Evolutionary conservation across 1,140 invertebrate species (phyloP).

Genomic region (Linepithema humile): DNA sequence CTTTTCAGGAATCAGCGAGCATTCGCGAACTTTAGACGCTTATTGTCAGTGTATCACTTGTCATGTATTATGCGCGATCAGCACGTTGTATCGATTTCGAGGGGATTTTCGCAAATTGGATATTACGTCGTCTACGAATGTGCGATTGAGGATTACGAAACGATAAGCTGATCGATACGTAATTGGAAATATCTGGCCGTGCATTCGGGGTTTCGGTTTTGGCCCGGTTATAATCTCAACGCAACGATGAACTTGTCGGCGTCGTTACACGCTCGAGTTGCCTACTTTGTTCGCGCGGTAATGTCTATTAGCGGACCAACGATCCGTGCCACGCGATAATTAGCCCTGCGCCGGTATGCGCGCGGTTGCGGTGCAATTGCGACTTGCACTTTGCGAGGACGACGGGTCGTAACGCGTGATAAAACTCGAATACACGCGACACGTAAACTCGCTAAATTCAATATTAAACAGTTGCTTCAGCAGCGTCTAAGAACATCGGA

Average conservation of each 20-base stretch:
- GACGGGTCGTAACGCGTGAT: constrained; percentile 17
- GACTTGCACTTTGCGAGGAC: neutral
- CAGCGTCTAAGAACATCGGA: too few species aligned
- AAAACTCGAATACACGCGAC: constrained; percentile 14
- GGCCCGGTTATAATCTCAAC: constrained; percentile 32
- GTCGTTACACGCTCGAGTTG: constrained; percentile 68
- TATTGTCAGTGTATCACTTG: constrained; percentile 28
- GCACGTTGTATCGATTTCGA: constrained; percentile 35
- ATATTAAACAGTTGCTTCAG: neutral
- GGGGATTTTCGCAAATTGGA: constrained; percentile 54
- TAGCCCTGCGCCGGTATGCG: constrained; percentile 19
- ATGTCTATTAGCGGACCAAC: constrained; percentile 62
- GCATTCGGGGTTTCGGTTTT: constrained; percentile 27
- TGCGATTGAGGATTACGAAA: constrained; percentile 61
- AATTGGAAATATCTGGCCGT: constrained; percentile 69
- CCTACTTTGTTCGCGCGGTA: constrained; percentile 64
- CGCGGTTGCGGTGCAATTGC: neutral
- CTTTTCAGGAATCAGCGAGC: neutral
- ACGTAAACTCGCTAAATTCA: neutral
- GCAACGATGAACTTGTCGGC: constrained; percentile 50
- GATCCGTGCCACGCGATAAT: constrained; percentile 64
- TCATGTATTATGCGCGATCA: constrained; percentile 10
- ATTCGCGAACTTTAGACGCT: constrained; percentile 13
- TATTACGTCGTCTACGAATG: constrained; percentile 61
- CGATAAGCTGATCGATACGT: constrained; percentile 66